Evolutionary conservation across 2,113 vertebrate genomes (phyloP), one percentile per base, ranked within the genome.

Genomic region (Nematolebias whitei): DNA sequence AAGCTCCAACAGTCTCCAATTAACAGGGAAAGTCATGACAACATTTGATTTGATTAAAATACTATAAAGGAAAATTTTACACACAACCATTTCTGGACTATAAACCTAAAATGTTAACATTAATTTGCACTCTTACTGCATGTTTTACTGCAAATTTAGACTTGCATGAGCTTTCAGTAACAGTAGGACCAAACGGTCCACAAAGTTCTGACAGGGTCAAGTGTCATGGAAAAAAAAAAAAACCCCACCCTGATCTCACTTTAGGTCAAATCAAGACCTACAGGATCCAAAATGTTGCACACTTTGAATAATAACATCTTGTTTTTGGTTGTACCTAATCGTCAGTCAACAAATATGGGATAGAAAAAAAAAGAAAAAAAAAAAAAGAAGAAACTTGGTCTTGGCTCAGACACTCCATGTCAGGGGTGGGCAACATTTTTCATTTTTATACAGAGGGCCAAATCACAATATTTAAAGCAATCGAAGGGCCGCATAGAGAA

Each of bases 371-470:
- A 48, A 9, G 56, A 67, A 10, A 58, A 47, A 3, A 40, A 48
- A 9, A 59, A 67, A 63, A 23, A 50, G 23, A 15, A 63, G 6
- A 29, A 24, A 19, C 16, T 53, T 23, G 48, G 29, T 52, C 43
- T 65, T 58, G 68, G 79, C 84, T 82, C 71, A 84, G 72, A 81
- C 67, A 56, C 15, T 63, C 26, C 32, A 57, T 19, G 40, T 78
- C n/a, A n/a, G n/a, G n/a, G n/a, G n/a, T n/a, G n/a, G n/a, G n/a
- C n/a, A n/a, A n/a, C n/a, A n/a, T n/a, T n/a, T n/a, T n/a, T n/a
- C n/a, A n/a, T n/a, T n/a, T n/a, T n/a, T n/a, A n/a, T n/a, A n/a
- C n/a, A n/a, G n/a, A n/a, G n/a, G n/a, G n/a, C n/a, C n/a, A n/a
- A n/a, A n/a, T n/a, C n/a, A n/a, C n/a, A n/a, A n/a, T n/a, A n/a